Evolutionary conservation across 2,797 vertebrate genomes (phyloP), one percentile per base, ranked within the genome.

Genomic region (Myioborus melanocephalus): DNA sequence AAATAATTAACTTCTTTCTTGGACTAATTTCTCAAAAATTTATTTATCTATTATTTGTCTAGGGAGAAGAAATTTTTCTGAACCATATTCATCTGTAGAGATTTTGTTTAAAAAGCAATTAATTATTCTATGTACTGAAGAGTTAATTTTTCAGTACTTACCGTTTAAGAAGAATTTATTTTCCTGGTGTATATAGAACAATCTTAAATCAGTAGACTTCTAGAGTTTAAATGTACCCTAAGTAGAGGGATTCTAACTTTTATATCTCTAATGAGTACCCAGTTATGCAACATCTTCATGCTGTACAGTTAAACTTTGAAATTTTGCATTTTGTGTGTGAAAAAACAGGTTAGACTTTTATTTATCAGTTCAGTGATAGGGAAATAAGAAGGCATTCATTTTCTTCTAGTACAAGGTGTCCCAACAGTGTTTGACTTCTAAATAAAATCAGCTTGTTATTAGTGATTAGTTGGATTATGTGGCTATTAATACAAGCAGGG

Each of bases 1-100:
- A 89, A 94, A 57, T 79, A 93, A 96, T 91, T 59, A 63, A 21
- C 21, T 89, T 81, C 35, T 65, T 89, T 70, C 41, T 83, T 61
- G 17, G 24, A 79, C 9, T 83, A 75, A 88, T 87, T 91, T 61
- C 23, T 85, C 57, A 87, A 69, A 87, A 87, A 81, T 8, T 34
- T 47, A 46, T 50, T 63, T 93, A 41, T 65, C 53, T 69, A 27
- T 3, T 61, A 12, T 50, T 93, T 49, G 6, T 64, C 19, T 55
- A 64, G 26, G 14, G 10, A 77, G 23, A 69, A 78, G 7, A 12
- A 63, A 56, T 64, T 91, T 91, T 28, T 49, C 50, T 49, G 53
- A 60, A 66, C 15, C 19, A 30, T 27, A 47, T 41, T 34, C 0
- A 21, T 24, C 4, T 30, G 30, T 5, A 69, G 10, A 82, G 17